Conservation (phyloP, 2,888 invertebrate species). For the Lasioglossum malachurum region DNA sequence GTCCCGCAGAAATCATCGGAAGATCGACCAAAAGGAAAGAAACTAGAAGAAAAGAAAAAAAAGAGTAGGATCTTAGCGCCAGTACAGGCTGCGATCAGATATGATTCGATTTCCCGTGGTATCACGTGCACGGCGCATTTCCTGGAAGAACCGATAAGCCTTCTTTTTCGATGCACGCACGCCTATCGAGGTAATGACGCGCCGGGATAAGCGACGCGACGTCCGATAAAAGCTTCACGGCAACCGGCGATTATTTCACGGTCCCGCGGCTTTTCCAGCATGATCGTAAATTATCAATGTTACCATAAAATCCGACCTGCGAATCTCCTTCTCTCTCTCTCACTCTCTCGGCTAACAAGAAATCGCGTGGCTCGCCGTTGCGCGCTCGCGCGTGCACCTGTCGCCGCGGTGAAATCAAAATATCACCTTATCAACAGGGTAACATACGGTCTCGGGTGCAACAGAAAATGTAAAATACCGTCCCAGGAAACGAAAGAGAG, state of each 20-base stretch:
- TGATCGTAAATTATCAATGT: slow-evolving; percentile 52
- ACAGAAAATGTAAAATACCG: not conserved
- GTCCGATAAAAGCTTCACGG: slow-evolving; percentile 60
- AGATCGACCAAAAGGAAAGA: not conserved
- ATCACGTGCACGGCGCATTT: slow-evolving; percentile 55
- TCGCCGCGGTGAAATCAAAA: slow-evolving; percentile 51
- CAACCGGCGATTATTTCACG: slow-evolving; percentile 45
- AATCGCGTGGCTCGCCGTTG: slow-evolving; percentile 15
- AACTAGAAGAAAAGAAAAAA: not conserved
- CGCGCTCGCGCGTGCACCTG: slow-evolving; percentile 44
- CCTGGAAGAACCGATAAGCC: slow-evolving; percentile 65
- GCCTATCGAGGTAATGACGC: slow-evolving; percentile 64
- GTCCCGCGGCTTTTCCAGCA: slow-evolving; percentile 50
- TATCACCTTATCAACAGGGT: slow-evolving; percentile 48
- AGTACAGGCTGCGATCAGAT: slow-evolving; percentile 42
- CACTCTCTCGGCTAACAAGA: slow-evolving; percentile 19
- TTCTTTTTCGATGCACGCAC: slow-evolving; percentile 45
- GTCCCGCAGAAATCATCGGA: not conserved
- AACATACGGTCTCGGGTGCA: slow-evolving; percentile 4
- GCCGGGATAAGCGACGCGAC: slow-evolving; percentile 58
- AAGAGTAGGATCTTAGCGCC: slow-evolving; percentile 27
- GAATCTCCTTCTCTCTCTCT: not conserved
- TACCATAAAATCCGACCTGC: slow-evolving; percentile 46
- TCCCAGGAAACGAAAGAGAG: not conserved
- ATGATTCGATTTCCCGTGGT: slow-evolving; percentile 53